These are phyloP conservation scores for Cataglyphis cursor DNA, from an alignment of 2,888 invertebrate genomes.

Conservation along the genomic window DNA sequence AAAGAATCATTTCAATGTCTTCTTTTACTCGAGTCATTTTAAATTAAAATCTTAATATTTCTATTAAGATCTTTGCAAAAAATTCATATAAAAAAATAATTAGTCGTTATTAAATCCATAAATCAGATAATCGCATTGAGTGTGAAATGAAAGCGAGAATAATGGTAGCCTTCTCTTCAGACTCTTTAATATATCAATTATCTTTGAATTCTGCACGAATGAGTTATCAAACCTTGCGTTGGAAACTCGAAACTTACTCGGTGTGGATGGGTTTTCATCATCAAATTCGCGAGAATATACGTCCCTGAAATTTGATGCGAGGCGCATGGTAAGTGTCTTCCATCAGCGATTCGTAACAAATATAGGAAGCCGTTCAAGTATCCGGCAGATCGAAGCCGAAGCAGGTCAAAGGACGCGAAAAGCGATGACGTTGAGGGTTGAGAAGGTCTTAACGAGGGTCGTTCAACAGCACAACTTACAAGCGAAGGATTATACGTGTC, in stretches of 20 bases:
- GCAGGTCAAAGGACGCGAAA: neutral
- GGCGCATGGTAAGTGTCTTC: neutral
- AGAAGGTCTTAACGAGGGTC: slow-evolving; percentile 51
- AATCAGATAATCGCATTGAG: neutral
- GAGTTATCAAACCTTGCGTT: neutral
- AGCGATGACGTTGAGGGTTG: neutral
- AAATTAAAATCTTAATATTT: neutral
- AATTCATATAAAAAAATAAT: neutral
- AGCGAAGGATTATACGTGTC: slow-evolving; percentile 61
- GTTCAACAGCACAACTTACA: slow-evolving; percentile 60
- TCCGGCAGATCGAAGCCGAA: neutral
- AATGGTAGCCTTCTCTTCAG: neutral
- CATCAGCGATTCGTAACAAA: slow-evolving; percentile 3
- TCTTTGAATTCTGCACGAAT: neutral
- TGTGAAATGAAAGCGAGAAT: too few relatives aligned
- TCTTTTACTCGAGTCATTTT: neutral
- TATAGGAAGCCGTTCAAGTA: neutral
- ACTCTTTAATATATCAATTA: neutral
- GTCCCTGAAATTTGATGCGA: neutral
- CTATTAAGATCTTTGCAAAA: neutral
- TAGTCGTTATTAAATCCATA: neutral
- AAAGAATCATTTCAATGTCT: neutral
- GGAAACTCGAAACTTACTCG: slow-evolving; percentile 2
- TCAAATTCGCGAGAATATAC: neutral
- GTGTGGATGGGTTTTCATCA: neutral